Base-by-base conservation (phyloP, 2,113 vertebrate genomes). In the Hylia prasina region DNA sequence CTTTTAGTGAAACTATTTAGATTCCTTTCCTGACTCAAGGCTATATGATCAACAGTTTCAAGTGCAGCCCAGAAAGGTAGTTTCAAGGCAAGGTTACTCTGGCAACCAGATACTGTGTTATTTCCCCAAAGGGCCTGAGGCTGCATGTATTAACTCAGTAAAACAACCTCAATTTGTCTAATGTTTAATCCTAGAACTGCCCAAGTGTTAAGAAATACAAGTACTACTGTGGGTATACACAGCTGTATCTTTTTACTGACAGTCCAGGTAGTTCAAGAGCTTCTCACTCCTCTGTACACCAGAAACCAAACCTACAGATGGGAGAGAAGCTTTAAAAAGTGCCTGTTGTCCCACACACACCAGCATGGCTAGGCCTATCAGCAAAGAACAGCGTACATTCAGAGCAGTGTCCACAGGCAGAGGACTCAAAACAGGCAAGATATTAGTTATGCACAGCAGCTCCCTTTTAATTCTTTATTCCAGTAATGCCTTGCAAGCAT, bases 181-280 rank as follows among this genome's bases (percentile, higher is more conserved):
- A 95, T 92, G 39, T 80, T 87, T 96, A 95, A 95, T 82, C 89
- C 53, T 44, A 68, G 72, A 89, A 77, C 35, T 37, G 35, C 53
- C 60, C 68, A 64, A 51, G 39, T 31, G 27, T n/a, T 44, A 40
- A 60, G 53, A 82, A 76, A 76, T 40, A 35, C 9, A 65, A 31
- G 50, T 80, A 20, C 25, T 54, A 2, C 3, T 27, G n/a, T 27
- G 30, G 33, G 10, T 18, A 21, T 24, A 56, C 18, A 47, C 0
- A 3, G 28, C 11, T 72, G 14, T 39, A 31, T 66, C 66, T 63
- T 10, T 82, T 89, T 89, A 44, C 51, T 23, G 44, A 13, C 30
- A 35, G 47, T 30, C 66, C 37, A 69, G 75, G 42, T 21, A 50
- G 27, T 76, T 72, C 31, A 79, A 83, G 23, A 22, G 21, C 56